phyloP scores from a whole-genome alignment of 1,140 invertebrate species.

The Drosophila rhopaloa region DNA sequence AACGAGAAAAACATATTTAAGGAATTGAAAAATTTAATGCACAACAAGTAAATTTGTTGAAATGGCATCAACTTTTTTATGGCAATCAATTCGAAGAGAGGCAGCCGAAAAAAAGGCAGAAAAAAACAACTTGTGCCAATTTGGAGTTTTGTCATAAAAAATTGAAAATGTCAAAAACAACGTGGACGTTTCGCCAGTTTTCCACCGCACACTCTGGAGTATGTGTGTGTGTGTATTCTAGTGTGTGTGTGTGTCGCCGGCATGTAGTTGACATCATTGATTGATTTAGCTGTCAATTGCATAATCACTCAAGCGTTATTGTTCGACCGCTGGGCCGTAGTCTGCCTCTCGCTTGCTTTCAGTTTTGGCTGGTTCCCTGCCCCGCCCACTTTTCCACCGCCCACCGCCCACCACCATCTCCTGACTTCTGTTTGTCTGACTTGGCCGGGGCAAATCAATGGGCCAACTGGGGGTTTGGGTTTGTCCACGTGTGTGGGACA shows the following conservation, averaged over 20 bases:
- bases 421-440: constrained; percentile 52
- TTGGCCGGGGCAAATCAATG: constrained; percentile 49
- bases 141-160: constrained; percentile 80
- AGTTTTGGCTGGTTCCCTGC: constrained; percentile 4
- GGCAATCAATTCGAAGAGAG: constrained; percentile 46
- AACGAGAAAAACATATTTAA: constrained; percentile 37
- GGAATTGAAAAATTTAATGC: constrained; percentile 53
- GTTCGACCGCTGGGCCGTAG: constrained; percentile 73
- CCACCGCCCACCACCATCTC: constrained; percentile 2
- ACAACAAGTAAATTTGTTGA: constrained; percentile 36
- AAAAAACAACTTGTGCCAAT: constrained; percentile 67
- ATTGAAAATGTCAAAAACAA: constrained; percentile 82
- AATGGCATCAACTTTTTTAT: constrained; percentile 52
- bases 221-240: constrained; percentile 8
- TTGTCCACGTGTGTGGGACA: constrained; percentile 62
- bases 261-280: constrained; percentile 84
- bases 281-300: constrained; percentile 84
- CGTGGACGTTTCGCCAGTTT: constrained; percentile 57
- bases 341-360: constrained; percentile 38
- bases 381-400: constrained; percentile 5
- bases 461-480: background rate
- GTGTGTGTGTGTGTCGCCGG: constrained; percentile 52
- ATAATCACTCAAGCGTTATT: constrained; percentile 84
- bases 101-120: constrained; percentile 11
- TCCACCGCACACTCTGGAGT: constrained; percentile 28